Evolutionary conservation across 2,797 vertebrate genomes (phyloP).

Genomic region (Petrocephalus sullivani): DNA sequence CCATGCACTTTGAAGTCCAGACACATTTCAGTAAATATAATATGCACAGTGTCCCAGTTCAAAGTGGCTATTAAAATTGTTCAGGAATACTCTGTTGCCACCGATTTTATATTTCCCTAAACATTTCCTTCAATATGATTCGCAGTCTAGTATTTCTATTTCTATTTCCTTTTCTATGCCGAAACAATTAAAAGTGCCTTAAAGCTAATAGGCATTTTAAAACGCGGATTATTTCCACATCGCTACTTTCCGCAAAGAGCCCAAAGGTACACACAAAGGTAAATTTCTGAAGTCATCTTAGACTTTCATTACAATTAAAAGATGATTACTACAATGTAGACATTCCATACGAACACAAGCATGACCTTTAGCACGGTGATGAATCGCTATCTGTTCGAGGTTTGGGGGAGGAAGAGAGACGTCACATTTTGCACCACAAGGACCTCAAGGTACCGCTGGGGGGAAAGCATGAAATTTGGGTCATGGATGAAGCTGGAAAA

Average conservation of each 20-base stretch:
- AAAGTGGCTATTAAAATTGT: neutral
- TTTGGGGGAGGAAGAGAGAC: neutral
- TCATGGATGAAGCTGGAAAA: neutral
- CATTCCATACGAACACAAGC: neutral
- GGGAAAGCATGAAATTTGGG: neutral
- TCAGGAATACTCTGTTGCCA: neutral
- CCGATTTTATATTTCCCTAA: neutral
- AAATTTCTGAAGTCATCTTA: neutral
- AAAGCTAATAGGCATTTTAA: neutral
- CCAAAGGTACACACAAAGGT: neutral
- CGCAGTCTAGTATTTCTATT: neutral
- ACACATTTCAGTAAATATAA: neutral
- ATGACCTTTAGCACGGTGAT: neutral
- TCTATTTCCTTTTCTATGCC: neutral
- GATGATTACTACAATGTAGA: neutral
- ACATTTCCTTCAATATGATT: neutral
- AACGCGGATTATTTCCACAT: neutral
- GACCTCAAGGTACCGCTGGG: conserved; percentile 15
- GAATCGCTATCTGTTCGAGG: neutral
- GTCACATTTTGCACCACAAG: neutral
- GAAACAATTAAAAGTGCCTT: neutral
- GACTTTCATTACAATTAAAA: neutral
- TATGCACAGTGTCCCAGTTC: neutral
- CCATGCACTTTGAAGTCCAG: neutral
- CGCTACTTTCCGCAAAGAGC: neutral